These are phyloP conservation scores for Hemiscyllium ocellatum DNA, from an alignment of 2,113 vertebrate genomes.

Conservation along the genomic window DNA sequence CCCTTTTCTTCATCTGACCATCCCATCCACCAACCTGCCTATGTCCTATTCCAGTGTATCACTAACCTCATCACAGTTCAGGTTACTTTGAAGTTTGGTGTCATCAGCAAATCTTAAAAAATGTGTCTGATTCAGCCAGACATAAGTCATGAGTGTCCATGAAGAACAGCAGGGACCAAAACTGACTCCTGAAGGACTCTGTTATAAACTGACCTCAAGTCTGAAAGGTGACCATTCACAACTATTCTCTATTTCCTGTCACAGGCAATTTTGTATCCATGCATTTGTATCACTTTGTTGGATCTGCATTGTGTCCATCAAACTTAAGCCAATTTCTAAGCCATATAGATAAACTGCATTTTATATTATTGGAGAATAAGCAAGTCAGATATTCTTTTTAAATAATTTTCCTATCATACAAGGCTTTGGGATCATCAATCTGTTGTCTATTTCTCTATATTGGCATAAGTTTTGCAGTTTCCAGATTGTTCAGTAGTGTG, in stretches of 20 bases:
- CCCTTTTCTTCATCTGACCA: neutral
- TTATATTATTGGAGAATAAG: neutral
- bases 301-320: neutral
- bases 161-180: neutral
- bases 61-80: neutral
- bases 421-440: neutral
- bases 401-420: neutral
- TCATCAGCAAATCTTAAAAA: neutral
- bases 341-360: neutral
- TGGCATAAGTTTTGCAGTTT: neutral
- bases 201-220: neutral
- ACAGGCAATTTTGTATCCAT: neutral
- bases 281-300: neutral
- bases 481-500: neutral
- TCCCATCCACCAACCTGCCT: neutral
- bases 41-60: neutral
- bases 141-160: neutral
- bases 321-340: neutral
- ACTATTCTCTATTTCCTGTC: neutral
- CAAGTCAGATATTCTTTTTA: neutral
- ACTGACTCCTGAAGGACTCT: neutral
- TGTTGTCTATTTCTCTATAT: neutral
- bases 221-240: neutral
- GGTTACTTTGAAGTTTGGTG: neutral
- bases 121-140: neutral